These are phyloP conservation scores for Lysandra bellargus DNA, from an alignment of 2,888 invertebrate species.

Conservation along the genomic window DNA sequence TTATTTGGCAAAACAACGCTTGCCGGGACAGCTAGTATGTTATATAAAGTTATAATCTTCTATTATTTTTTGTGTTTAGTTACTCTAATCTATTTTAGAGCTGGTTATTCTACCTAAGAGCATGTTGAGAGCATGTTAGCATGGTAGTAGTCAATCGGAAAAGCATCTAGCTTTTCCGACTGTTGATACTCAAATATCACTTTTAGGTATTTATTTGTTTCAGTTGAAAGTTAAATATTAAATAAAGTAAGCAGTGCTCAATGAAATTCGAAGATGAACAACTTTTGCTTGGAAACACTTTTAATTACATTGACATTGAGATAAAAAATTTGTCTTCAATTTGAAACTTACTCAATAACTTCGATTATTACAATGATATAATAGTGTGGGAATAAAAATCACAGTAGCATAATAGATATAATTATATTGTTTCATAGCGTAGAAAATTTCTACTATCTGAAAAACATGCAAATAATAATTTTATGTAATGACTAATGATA, in stretches of 20 bases:
- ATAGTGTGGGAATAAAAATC: not conserved
- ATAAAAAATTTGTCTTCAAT: not conserved
- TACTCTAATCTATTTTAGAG: too few species aligned
- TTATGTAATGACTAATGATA: not conserved
- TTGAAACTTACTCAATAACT: not conserved
- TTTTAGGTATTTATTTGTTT: not conserved
- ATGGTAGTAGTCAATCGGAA: too few species aligned
- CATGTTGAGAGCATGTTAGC: too few species aligned
- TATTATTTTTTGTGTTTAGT: too few species aligned
- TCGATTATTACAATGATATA: not conserved
- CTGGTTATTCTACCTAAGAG: too few species aligned
- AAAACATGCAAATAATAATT: conserved; percentile 1
- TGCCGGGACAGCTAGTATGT: too few species aligned
- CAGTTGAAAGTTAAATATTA: not conserved
- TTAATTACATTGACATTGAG: not conserved
- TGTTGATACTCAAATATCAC: not conserved
- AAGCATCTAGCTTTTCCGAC: too few species aligned
- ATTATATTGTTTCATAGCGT: not conserved
- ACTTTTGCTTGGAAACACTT: not conserved
- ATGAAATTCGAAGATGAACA: not conserved
- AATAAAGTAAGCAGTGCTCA: not conserved
- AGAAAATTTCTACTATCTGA: not conserved
- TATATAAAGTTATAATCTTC: too few species aligned
- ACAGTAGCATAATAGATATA: not conserved
- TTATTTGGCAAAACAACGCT: too few species aligned